phyloP scores from a whole-genome alignment of 2,888 invertebrate species.

The Acanthosepion lycidas region DNA sequence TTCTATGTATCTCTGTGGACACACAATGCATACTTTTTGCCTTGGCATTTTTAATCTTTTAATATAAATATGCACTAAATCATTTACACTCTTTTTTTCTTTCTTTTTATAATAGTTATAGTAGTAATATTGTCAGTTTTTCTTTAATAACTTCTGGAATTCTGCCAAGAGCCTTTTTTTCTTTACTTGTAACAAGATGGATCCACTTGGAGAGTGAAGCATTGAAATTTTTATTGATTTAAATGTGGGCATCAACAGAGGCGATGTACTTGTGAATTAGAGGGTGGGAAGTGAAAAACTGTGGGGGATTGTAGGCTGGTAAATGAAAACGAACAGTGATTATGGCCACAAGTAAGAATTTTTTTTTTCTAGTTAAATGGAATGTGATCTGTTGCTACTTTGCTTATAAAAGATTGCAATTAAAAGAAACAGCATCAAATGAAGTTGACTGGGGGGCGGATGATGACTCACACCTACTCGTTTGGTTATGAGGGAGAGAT shows the following conservation, averaged over 20 bases:
- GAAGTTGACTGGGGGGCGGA: background rate
- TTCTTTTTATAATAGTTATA: background rate
- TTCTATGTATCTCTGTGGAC: no score
- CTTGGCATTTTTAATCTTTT: background rate
- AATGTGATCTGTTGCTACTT: background rate
- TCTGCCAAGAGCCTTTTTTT: background rate
- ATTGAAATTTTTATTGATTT: background rate
- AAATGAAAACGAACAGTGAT: background rate
- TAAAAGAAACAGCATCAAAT: background rate
- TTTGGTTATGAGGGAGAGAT: no score
- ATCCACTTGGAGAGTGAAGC: background rate
- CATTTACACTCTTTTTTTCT: background rate
- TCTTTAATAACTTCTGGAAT: background rate
- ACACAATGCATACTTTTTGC: background rate
- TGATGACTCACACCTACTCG: no score
- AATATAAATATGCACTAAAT: background rate
- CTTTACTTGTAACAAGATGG: background rate
- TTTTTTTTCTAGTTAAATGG: background rate
- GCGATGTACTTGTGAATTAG: background rate
- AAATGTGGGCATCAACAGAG: background rate
- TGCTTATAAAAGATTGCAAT: background rate
- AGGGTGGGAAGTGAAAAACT: background rate
- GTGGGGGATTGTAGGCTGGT: background rate
- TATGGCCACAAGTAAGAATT: background rate
- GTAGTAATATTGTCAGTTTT: background rate